Evolutionary conservation across 23 tunicate species (phyloP).

Genomic region (Trididemnum nubilum): DNA sequence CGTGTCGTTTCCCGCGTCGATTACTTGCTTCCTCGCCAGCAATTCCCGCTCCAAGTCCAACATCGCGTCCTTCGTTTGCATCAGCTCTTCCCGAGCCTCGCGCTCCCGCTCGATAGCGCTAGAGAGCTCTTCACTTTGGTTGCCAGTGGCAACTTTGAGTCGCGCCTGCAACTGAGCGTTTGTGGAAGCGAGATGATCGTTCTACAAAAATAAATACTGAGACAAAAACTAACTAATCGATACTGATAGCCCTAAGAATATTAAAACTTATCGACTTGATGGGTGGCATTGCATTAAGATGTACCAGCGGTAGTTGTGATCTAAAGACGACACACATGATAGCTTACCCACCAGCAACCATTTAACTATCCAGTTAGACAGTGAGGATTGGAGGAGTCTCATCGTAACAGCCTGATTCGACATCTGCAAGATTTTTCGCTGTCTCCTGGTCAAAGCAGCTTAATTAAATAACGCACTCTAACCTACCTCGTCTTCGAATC

Average conservation of each 20-base stretch:
- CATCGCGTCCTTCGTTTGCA: conserved; percentile 23
- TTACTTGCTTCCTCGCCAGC: conserved; percentile 56
- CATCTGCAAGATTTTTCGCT: too few relatives aligned
- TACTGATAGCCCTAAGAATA: neutral
- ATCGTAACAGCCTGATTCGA: too few relatives aligned
- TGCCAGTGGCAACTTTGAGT: conserved; percentile 13
- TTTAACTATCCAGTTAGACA: too few relatives aligned
- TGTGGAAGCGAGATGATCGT: neutral
- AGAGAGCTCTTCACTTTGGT: conserved; percentile 27
- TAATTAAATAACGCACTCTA: too few relatives aligned
- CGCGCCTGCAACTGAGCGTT: conserved; percentile 30
- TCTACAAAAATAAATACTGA: conserved; percentile 19
- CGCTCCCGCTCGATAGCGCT: conserved; percentile 52
- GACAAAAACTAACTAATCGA: neutral
- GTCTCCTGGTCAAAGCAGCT: too few relatives aligned
- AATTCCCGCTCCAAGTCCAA: conserved; percentile 40
- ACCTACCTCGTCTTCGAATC: conserved; percentile 47
- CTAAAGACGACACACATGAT: too few relatives aligned
- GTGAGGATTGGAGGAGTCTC: too few relatives aligned
- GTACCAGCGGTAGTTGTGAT: too few relatives aligned
- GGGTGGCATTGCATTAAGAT: too few relatives aligned
- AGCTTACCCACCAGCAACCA: too few relatives aligned
- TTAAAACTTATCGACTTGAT: neutral
- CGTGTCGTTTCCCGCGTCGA: conserved; percentile 71
- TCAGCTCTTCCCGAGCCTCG: conserved; percentile 27